A percentile compares a stretch with the other conserved stretches of the same genome.
Evolutionary conservation across 1,140 invertebrate species (phyloP).

Genomic region (Polypedilum pembai): DNA sequence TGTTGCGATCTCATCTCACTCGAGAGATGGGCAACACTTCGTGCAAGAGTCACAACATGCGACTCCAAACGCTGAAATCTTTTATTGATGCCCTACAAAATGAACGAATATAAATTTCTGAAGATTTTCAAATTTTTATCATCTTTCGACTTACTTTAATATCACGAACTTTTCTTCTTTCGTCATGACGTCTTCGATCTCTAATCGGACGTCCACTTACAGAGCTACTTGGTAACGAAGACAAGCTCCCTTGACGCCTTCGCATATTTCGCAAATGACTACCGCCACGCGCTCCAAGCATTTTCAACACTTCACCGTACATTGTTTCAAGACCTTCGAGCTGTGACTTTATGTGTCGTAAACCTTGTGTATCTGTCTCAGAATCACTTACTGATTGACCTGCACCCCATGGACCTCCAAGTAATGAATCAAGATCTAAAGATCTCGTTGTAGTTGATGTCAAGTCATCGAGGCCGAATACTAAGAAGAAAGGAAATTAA

Average conservation of each 20-base stretch:
- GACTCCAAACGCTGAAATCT: conserved; percentile 84
- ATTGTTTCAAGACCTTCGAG: conserved; percentile 80
- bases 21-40: conserved; percentile 86
- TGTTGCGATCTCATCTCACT: conserved; percentile 88
- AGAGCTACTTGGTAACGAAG: conserved; percentile 72
- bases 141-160: conserved; percentile 51
- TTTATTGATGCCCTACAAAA: conserved; percentile 63
- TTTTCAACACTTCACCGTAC: conserved; percentile 77
- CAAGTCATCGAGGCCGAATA: conserved; percentile 66
- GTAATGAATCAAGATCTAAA: conserved; percentile 72
- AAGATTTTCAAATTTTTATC: conserved; percentile 24
- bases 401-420: conserved; percentile 48
- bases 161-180: conserved; percentile 68
- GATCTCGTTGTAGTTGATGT: conserved; percentile 67
- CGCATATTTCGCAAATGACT: conserved; percentile 36
- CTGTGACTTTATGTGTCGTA: conserved; percentile 70
- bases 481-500: conserved; percentile 41
- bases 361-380: conserved; percentile 67
- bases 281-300: conserved; percentile 57
- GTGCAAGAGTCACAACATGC: conserved; percentile 83
- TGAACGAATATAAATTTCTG: neutral
- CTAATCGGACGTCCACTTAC: conserved; percentile 65
- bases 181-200: conserved; percentile 55
- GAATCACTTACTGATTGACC: conserved; percentile 58
- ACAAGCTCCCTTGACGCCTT: conserved; percentile 64